Evolutionary conservation across 2,113 vertebrate genomes (phyloP).

Genomic region (Eidolon helvum): DNA sequence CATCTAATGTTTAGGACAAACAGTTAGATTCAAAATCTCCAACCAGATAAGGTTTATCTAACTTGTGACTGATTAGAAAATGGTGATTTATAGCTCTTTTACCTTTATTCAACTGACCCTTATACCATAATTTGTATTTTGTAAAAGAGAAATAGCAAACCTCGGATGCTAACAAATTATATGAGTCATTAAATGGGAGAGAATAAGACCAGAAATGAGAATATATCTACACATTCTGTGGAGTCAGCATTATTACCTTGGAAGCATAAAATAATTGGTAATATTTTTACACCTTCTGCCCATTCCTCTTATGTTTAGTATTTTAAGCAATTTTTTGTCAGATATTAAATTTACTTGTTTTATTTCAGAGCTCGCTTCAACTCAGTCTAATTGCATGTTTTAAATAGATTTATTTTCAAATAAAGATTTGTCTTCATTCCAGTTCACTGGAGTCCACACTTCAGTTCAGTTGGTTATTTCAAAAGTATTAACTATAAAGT

Average conservation of each 20-base stretch:
- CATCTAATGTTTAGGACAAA: neutral
- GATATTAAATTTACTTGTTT: neutral
- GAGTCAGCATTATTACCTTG: neutral
- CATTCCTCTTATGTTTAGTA: neutral
- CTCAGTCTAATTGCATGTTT: neutral
- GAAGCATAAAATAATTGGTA: neutral
- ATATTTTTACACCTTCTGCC: neutral
- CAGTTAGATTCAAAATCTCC: neutral
- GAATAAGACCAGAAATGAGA: neutral
- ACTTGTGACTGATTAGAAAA: neutral
- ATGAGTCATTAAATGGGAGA: neutral
- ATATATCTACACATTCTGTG: neutral
- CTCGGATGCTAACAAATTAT: neutral
- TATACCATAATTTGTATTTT: neutral
- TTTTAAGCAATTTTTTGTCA: neutral
- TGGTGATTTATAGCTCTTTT: neutral
- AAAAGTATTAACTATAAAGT: neutral
- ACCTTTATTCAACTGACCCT: neutral
- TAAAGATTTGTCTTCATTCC: neutral
- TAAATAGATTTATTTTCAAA: neutral
- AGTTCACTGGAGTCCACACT: neutral
- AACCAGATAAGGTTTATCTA: neutral
- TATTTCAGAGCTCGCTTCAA: neutral
- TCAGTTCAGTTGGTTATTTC: neutral
- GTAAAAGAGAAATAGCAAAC: neutral